Evolutionary conservation across 1,140 invertebrate genomes (phyloP), one percentile per base, ranked within the genome.

Genomic region (Heterodera schachtii): DNA sequence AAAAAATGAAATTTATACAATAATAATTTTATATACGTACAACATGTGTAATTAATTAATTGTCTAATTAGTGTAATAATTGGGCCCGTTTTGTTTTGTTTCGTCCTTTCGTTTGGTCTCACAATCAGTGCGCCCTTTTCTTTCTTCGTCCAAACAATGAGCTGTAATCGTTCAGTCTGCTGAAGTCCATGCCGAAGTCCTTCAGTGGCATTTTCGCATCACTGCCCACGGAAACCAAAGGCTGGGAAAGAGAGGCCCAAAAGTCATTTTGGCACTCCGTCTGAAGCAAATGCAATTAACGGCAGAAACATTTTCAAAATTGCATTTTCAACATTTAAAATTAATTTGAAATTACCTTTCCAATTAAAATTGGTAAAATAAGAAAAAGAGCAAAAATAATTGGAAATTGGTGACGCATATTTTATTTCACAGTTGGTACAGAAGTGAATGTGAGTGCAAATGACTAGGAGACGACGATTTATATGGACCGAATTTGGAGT

Each of bases 121-220:
- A 52, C 52, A 52, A 52, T 52, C 16, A 19, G 19, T 16, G 13
- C 16, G 49, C 57, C 3, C 57, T 64, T 19, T 64, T 64, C 16
- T 19, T 11, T 19, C 57, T 11, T 5, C 57, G 4, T 64, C 57
- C 57, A 19, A 64, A 64, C 57, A 13, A 64, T 5, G 57, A 13
- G 57, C 57, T 64, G 57, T 16, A 64, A 64, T 64, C 57, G 57
- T 64, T 64, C 57, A 64, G 11, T 19, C 19, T 64, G 16, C 57
- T 64, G 57, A 64, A 64, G 57, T 64, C 57, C 57, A 64, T 64
- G 57, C 57, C 57, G 57, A 64, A 64, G 19, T 64, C 57, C 57
- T 64, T 64, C 57, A 64, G 57, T 13, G 57, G 57, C 57, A 64
- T 64, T 64, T 64, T 11, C 16, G 57, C 57, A 64, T 64, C 57